Base-by-base conservation (phyloP, 2,888 invertebrate genomes). In the Embidobia sp. region DNA sequence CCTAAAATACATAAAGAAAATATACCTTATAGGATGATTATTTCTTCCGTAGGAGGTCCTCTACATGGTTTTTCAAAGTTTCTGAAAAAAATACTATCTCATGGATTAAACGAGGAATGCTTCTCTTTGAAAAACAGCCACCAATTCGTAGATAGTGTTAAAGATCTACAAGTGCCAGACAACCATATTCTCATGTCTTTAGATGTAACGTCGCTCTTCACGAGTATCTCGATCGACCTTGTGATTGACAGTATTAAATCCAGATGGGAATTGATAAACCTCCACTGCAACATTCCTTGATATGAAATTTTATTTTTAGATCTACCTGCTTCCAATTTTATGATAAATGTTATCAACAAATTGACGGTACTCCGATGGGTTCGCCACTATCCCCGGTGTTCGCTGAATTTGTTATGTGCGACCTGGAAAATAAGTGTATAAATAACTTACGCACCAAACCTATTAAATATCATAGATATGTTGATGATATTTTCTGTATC, bases 1-100 rank as follows among this genome's bases (percentile, higher is more conserved):
- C 44, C 44, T 3, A 44, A 44, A 44, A 44, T 44, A 19, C 26
- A 44, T 10, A 44, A 44, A 44, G 2, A 4, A 3, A 11, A 44
- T n/a, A 44, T 8, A 3, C 44, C 44, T 1, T 44, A 22, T n/a
- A 19, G 44, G 22, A 4, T 44, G 4, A 44, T 44, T 1, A n/a
- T 26, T 10, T 44, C 26, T 6, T 4, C 26, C 2, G 22, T 26
- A 5, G 22, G 40, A 18, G 18, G 22, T 11, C 26, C 44, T 16
- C 10, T 44, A 2, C 10, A 40, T 18, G 3, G 6, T 5, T 29
- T 27, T 8, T 26, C 44, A 3, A 48, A 48, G 15, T 29, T 15
- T 8, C 7, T 48, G 8, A 13, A 48, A 48, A 29, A 4, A 10
- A 27, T 48, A 6, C 10, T 48, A 8, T n/a, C 3, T 6, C 19